Percentiles rank a stretch among this genome's conserved stretches.
phyloP scores from a whole-genome alignment of 2,113 vertebrate genomes.

The Porphyrio hochstetteri region DNA sequence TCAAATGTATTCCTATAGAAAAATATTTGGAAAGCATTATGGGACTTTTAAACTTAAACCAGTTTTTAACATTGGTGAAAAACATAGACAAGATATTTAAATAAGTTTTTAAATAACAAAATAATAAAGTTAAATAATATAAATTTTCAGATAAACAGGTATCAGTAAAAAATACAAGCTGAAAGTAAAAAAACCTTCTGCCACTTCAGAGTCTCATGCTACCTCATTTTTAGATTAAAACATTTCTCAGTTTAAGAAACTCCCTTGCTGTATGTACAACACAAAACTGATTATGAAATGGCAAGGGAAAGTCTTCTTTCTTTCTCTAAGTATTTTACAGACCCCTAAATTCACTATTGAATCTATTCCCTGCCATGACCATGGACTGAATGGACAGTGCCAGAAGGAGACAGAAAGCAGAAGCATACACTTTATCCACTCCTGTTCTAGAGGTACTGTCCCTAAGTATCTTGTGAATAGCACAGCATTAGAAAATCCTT shows the following conservation, averaged over 20 bases:
- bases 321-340: neutral
- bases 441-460: neutral
- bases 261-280: neutral
- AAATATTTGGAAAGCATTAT: neutral
- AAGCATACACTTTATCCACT: neutral
- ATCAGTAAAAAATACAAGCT: neutral
- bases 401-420: neutral
- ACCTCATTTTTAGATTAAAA: neutral
- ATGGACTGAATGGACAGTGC: neutral
- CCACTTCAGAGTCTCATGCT: neutral
- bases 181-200: neutral
- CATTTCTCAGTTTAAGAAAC: neutral
- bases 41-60: neutral
- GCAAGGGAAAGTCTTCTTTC: neutral
- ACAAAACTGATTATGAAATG: neutral
- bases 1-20: neutral
- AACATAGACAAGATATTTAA: neutral
- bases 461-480: neutral
- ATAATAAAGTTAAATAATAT: neutral
- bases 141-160: neutral
- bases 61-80: neutral
- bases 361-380: neutral
- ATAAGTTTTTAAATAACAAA: no score
- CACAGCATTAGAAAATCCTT: neutral
- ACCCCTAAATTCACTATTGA: neutral